These are phyloP conservation scores for Phrynocephalus vlangalii DNA, from an alignment of 2,797 vertebrate genomes.

Conservation along the genomic window DNA sequence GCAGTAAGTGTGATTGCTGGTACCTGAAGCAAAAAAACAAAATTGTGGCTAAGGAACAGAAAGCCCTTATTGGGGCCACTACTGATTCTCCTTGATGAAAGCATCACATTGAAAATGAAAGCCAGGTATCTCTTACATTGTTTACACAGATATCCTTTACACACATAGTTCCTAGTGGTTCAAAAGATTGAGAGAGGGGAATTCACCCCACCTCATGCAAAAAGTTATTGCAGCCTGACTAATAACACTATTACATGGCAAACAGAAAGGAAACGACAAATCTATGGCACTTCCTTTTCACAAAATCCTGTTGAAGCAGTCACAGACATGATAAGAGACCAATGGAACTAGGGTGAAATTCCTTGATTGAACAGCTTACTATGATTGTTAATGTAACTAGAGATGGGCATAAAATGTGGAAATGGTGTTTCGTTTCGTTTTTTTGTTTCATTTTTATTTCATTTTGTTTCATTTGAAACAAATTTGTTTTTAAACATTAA, in stretches of 20 bases:
- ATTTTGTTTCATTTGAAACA: too few relatives aligned
- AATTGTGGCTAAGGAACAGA: neutral
- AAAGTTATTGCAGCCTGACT: neutral
- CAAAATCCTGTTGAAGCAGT: neutral
- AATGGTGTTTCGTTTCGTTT: too few relatives aligned
- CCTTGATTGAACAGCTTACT: neutral
- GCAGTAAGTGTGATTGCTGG: conserved; percentile 94
- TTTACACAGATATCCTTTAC: neutral
- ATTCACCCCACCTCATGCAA: neutral
- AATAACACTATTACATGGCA: neutral
- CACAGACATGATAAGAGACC: neutral
- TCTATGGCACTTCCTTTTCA: neutral
- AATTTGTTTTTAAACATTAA: too few relatives aligned
- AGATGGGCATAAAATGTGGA: too few relatives aligned
- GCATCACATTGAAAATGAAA: neutral
- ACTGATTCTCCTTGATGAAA: neutral
- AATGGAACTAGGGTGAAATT: neutral
- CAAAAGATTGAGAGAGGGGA: neutral
- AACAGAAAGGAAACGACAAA: neutral
- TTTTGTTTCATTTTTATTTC: too few relatives aligned
- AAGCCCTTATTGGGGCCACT: neutral
- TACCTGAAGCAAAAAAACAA: conserved; percentile 78
- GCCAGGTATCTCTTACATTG: neutral
- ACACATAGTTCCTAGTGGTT: neutral
- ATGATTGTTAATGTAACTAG: neutral